phyloP scores from a whole-genome alignment of 1,140 invertebrate species.

The Cardiocondyla obscurior region DNA sequence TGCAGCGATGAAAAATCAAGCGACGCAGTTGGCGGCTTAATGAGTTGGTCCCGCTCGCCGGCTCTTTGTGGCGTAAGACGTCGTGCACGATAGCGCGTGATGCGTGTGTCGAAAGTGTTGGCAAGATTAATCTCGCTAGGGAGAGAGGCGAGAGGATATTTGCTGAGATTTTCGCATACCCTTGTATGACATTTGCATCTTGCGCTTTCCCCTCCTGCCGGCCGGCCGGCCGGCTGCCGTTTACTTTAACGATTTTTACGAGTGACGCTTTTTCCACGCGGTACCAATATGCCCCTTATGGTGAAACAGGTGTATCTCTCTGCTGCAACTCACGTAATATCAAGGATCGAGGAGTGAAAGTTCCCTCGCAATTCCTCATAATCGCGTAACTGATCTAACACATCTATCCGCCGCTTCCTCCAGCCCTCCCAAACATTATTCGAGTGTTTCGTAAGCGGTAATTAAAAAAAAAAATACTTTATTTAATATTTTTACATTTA shows the following conservation, averaged over 20 bases:
- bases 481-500: slow-evolving; percentile 63
- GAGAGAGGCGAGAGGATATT: slow-evolving; percentile 32
- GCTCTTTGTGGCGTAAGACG: slow-evolving; percentile 47
- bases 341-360: slow-evolving; percentile 62
- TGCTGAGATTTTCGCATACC: slow-evolving; percentile 4
- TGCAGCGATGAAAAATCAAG: slow-evolving; percentile 14
- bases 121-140: slow-evolving; percentile 32
- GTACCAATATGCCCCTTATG: slow-evolving; percentile 29
- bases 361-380: slow-evolving; percentile 58
- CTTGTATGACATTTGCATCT: slow-evolving; percentile 42
- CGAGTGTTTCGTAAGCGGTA: slow-evolving; percentile 40
- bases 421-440: not conserved
- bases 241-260: slow-evolving; percentile 46
- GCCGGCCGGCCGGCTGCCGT: too few relatives aligned
- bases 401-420: not conserved
- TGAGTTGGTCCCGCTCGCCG: not conserved
- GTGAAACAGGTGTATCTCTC: slow-evolving; percentile 53
- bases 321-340: slow-evolving; percentile 57
- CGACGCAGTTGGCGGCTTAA: slow-evolving; percentile 25
- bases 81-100: not conserved
- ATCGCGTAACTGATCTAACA: slow-evolving; percentile 57
- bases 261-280: slow-evolving; percentile 26
- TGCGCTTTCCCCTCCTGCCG: not conserved
- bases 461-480: slow-evolving; percentile 70
- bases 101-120: slow-evolving; percentile 34